Conservation (phyloP, 2,797 vertebrate species). For the Sarcoramphus papa region DNA sequence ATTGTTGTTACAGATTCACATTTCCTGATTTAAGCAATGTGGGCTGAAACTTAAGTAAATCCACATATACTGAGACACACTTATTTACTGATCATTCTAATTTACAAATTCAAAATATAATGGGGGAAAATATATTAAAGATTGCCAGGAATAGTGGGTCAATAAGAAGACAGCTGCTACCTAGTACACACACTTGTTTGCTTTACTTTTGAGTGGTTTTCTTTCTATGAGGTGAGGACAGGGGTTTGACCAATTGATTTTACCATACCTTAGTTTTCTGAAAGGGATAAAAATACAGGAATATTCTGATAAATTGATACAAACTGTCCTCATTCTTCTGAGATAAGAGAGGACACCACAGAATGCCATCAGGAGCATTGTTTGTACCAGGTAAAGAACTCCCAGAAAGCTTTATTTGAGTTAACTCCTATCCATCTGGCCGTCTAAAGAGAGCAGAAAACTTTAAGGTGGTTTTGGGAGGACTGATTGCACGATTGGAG, state of each 20-base stretch:
- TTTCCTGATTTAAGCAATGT: not conserved
- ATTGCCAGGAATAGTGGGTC: not conserved
- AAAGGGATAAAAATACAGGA: not conserved
- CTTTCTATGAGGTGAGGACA: not conserved
- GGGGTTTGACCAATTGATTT: not conserved
- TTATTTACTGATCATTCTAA: not conserved
- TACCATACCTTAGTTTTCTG: not conserved
- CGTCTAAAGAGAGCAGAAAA: not conserved
- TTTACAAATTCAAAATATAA: not conserved
- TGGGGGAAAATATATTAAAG: not conserved
- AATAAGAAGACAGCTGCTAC: not conserved
- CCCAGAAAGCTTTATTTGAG: not conserved
- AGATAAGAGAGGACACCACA: not conserved
- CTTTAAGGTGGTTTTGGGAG: not conserved
- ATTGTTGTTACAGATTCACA: not conserved
- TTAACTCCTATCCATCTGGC: not conserved
- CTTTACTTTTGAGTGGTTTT: not conserved
- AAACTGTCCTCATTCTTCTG: not conserved
- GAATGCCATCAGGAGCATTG: not conserved
- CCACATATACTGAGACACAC: not conserved
- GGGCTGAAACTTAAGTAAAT: not conserved
- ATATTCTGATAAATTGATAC: not conserved
- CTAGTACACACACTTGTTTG: not conserved
- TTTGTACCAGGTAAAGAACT: not conserved
- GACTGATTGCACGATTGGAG: not conserved